phyloP scores from a whole-genome alignment of 2,888 invertebrate species.

The Melitaea athalia region DNA sequence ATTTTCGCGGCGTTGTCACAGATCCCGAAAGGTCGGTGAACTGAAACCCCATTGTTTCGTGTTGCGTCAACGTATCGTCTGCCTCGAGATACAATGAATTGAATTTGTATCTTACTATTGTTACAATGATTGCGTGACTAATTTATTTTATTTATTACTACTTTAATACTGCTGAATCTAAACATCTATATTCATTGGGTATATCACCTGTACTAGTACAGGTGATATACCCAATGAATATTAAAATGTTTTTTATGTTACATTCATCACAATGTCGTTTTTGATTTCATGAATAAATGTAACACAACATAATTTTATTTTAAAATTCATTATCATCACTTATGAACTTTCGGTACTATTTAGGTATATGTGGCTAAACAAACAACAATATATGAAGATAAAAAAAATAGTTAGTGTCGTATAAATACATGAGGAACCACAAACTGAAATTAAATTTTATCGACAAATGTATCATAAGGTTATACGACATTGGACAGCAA shows the following conservation, averaged over 20 bases:
- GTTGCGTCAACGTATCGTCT: slow-evolving; percentile 79
- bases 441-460: neutral
- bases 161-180: slow-evolving; percentile 49
- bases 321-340: too few species aligned
- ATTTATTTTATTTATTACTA: slow-evolving; percentile 58
- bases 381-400: too few species aligned
- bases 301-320: too few species aligned
- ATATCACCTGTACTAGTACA: too few species aligned
- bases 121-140: slow-evolving; percentile 65
- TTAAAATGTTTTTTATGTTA: neutral
- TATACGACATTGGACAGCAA: neutral
- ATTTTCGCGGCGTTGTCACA: slow-evolving; percentile 78
- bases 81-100: slow-evolving; percentile 70
- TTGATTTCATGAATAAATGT: neutral
- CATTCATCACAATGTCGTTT: neutral
- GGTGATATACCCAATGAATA: slow-evolving; percentile 29
- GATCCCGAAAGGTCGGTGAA: slow-evolving; percentile 77
- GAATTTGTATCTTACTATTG: slow-evolving; percentile 73
- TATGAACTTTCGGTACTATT: too few species aligned
- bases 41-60: slow-evolving; percentile 76
- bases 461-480: neutral
- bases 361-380: too few species aligned
- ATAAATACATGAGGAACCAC: too few species aligned
- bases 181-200: too few species aligned
- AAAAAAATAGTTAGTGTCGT: too few species aligned